A percentile compares a stretch with the other conserved stretches of the same genome.
These are phyloP conservation scores for Dascillus cervinus DNA, from an alignment of 2,888 invertebrate species.

Conservation along the genomic window DNA sequence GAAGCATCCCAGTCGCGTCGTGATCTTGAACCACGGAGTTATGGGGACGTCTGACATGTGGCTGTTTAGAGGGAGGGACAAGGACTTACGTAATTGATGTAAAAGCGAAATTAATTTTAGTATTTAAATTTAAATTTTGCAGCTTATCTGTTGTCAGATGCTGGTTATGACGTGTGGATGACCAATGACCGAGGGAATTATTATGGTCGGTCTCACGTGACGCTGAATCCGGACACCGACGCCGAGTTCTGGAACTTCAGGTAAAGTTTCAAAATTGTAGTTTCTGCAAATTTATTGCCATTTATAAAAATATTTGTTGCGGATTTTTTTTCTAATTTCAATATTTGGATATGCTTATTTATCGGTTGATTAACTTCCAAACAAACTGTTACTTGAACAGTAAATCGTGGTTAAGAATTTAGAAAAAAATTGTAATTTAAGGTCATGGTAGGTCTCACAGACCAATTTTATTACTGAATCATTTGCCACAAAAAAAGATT, in stretches of 20 bases:
- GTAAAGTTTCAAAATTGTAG: no score
- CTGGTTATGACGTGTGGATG: conserved; percentile 50
- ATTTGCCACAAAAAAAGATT: no score
- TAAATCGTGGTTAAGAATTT: no score
- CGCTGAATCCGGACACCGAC: conserved; percentile 36
- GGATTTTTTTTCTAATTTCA: no score
- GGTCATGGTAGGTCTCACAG: no score
- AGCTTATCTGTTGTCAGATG: conserved; percentile 43
- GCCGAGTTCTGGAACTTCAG: conserved; percentile 52
- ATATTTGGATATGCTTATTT: no score
- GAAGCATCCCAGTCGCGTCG: conserved; percentile 29
- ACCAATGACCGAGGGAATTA: conserved; percentile 54
- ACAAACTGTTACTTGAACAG: no score
- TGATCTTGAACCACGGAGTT: conserved; percentile 49
- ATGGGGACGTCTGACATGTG: conserved; percentile 48
- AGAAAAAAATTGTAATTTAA: no score
- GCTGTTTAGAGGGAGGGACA: conserved; percentile 46
- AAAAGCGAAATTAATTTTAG: conserved; percentile 6
- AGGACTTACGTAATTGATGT: conserved; percentile 46
- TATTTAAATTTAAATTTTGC: conserved; percentile 5
- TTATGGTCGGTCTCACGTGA: conserved; percentile 47
- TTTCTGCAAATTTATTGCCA: no score
- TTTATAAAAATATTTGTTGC: no score
- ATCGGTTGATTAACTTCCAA: no score
- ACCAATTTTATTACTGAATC: no score